These are phyloP conservation scores for Noctua janthina DNA, from an alignment of 2,888 invertebrate genomes.

Conservation along the genomic window DNA sequence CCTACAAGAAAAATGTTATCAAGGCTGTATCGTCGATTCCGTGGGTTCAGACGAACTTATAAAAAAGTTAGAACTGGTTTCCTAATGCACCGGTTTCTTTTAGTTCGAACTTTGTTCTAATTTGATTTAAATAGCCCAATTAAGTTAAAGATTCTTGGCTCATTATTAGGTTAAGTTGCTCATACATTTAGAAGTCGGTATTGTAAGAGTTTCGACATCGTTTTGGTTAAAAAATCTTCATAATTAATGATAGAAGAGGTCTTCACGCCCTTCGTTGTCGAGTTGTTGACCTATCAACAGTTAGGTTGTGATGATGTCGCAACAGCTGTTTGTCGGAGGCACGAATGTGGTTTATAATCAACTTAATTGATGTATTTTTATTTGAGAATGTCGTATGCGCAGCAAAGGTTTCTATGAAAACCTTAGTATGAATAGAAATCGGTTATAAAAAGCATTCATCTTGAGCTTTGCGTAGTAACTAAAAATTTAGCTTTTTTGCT, in stretches of 20 bases:
- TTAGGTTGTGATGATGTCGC: conserved; percentile 35
- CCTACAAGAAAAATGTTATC: conserved; percentile 48
- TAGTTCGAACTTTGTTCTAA: conserved; percentile 45
- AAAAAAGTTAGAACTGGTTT: conserved; percentile 74
- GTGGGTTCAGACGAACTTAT: conserved; percentile 61
- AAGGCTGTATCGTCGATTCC: conserved; percentile 66
- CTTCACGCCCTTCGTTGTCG: conserved; percentile 31
- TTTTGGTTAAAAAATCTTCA: conserved; percentile 1
- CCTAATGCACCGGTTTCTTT: conserved; percentile 69
- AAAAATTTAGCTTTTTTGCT: background rate
- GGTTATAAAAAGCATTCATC: background rate
- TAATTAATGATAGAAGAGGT: conserved; percentile 8
- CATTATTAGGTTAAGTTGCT: conserved; percentile 4
- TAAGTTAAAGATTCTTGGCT: conserved; percentile 38
- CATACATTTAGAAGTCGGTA: background rate
- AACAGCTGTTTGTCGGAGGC: conserved; percentile 28
- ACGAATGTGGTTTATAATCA: conserved; percentile 10
- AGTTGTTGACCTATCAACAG: conserved; percentile 28
- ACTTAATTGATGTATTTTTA: background rate
- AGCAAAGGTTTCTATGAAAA: background rate
- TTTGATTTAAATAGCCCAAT: conserved; percentile 34
- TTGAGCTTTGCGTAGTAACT: background rate
- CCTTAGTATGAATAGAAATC: background rate
- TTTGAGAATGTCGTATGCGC: background rate
- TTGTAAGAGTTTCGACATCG: conserved; percentile 38